A percentile compares a stretch with the other conserved stretches of the same genome.
phyloP scores from a whole-genome alignment of 1,140 invertebrate genomes.

The Zaprionus ornatus region DNA sequence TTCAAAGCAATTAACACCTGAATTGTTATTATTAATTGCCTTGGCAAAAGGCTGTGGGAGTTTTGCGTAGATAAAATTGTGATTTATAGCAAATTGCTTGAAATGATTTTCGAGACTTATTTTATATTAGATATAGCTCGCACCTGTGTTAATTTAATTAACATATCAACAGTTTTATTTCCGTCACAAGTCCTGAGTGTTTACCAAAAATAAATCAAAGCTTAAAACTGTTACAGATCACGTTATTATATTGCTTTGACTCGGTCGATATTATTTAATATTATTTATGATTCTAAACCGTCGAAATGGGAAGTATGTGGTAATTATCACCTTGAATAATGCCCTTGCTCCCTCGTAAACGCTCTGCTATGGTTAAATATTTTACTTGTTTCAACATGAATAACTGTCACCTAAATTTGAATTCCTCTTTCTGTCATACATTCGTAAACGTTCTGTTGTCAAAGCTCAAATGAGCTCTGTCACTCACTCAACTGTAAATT shows the following conservation, averaged over 20 bases:
- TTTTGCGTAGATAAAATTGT: background rate
- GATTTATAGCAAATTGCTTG: background rate
- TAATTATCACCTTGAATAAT: too few relatives aligned
- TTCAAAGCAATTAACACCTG: slow-evolving; percentile 9
- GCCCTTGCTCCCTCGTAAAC: too few relatives aligned
- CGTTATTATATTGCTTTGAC: background rate
- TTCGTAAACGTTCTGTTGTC: background rate
- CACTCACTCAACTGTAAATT: background rate
- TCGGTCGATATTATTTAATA: too few relatives aligned
- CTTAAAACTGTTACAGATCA: background rate
- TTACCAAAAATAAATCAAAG: background rate
- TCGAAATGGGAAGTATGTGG: too few relatives aligned
- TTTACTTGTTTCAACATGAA: too few relatives aligned
- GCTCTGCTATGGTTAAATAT: too few relatives aligned
- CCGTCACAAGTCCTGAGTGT: slow-evolving; percentile 10
- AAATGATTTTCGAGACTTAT: background rate
- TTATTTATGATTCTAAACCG: too few relatives aligned
- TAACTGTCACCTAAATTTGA: background rate
- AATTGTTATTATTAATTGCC: background rate
- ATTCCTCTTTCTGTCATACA: background rate
- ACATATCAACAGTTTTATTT: background rate
- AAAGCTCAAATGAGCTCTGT: background rate
- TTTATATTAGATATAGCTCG: background rate
- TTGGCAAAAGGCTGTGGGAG: background rate
- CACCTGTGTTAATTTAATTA: slow-evolving; percentile 22